phyloP scores from a whole-genome alignment of 2,888 invertebrate genomes.

The Drosophila antonietae region DNA sequence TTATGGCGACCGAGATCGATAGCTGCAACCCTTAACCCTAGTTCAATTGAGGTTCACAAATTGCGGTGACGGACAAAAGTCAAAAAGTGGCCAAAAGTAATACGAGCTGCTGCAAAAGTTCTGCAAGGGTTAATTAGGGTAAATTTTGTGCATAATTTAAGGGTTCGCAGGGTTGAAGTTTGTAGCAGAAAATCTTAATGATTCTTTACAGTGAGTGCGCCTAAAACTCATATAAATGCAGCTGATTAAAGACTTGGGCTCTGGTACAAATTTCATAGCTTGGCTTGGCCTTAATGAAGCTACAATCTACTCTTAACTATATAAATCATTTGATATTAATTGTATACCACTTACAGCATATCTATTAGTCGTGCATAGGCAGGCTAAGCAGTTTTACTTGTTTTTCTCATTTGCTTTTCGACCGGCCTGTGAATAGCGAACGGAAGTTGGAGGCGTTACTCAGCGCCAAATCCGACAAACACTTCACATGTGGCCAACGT shows the following conservation, averaged over 20 bases:
- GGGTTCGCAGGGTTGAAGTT: constrained; percentile 13
- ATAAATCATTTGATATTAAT: background rate
- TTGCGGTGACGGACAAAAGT: constrained; percentile 29
- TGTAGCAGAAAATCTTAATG: background rate
- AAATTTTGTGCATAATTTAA: constrained; percentile 36
- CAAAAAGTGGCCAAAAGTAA: constrained; percentile 37
- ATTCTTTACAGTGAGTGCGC: background rate
- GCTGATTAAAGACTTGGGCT: background rate
- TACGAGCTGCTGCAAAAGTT: constrained; percentile 30
- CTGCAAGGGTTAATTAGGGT: constrained; percentile 30
- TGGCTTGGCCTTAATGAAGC: too few species aligned
- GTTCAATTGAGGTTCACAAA: constrained; percentile 41
- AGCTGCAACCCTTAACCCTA: constrained; percentile 71
- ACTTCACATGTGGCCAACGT: constrained; percentile 53
- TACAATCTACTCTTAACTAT: too few species aligned
- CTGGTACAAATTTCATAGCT: too few species aligned
- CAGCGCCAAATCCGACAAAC: constrained; percentile 73
- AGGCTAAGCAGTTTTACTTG: background rate
- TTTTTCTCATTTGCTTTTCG: constrained; percentile 19
- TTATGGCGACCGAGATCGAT: constrained; percentile 28
- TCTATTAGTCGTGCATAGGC: background rate
- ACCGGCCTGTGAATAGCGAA: constrained; percentile 61
- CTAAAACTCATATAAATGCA: background rate
- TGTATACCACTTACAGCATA: background rate
- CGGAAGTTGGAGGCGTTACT: constrained; percentile 82